A percentile compares a stretch with the other conserved stretches of the same genome.
Conservation (phyloP, 2,888 invertebrate genomes). For the Agrenia bidenticulata region DNA sequence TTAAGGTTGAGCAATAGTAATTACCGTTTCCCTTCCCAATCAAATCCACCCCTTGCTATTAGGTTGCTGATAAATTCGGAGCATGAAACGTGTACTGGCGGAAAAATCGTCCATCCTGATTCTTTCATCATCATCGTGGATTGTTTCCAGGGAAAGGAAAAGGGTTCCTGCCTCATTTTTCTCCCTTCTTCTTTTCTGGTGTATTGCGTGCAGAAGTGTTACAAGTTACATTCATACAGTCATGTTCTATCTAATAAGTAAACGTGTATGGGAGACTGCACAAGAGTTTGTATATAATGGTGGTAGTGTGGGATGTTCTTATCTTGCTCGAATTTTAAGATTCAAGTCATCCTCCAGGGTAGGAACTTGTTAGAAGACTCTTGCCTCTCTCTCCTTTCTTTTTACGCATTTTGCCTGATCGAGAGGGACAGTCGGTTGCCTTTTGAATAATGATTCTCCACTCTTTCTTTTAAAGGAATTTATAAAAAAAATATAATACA, state of each 20-base stretch:
- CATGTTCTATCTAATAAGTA: no score
- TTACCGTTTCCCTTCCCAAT: no score
- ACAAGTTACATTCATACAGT: no score
- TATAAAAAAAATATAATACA: background rate
- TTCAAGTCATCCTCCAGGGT: slow-evolving; percentile 38
- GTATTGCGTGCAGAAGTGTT: background rate
- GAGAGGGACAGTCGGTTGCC: slow-evolving; percentile 36
- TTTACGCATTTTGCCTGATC: slow-evolving; percentile 35
- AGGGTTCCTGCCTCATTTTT: slow-evolving; percentile 10
- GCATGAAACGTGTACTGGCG: slow-evolving; percentile 13
- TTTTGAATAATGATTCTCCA: slow-evolving; percentile 39
- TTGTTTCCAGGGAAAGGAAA: slow-evolving; percentile 8
- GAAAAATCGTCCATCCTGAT: slow-evolving; percentile 8
- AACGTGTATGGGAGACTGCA: no score
- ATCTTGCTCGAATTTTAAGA: slow-evolving; percentile 20
- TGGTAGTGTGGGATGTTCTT: background rate
- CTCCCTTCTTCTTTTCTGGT: background rate
- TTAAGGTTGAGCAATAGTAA: no score
- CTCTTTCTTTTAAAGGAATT: slow-evolving; percentile 9
- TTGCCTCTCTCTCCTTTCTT: slow-evolving; percentile 35
- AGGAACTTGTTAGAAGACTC: slow-evolving; percentile 37
- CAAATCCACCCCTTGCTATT: slow-evolving; percentile 3
- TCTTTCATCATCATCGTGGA: slow-evolving; percentile 2
- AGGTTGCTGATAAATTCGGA: slow-evolving; percentile 13
- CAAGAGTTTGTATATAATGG: no score